Evolutionary conservation across 2,113 vertebrate species (phyloP).

Genomic region (Semnopithecus entellus): DNA sequence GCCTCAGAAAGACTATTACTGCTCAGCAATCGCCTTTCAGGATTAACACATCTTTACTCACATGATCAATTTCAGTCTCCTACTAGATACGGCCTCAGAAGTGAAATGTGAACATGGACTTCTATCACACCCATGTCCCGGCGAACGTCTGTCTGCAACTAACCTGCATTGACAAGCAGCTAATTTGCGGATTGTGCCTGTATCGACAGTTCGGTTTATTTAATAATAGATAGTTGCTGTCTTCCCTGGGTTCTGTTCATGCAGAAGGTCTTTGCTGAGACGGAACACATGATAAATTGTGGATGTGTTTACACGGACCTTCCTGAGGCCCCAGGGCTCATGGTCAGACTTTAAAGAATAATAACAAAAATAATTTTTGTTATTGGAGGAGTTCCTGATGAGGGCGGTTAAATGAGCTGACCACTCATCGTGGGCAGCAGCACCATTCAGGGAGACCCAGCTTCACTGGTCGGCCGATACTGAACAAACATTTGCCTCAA

Average conservation of each 20-base stretch:
- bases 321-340: not conserved
- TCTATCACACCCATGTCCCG: accelerated
- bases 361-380: not conserved
- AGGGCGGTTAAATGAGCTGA: not conserved
- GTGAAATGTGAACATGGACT: not conserved
- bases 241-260: not conserved
- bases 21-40: not conserved
- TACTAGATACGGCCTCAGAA: not conserved
- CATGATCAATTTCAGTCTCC: not conserved
- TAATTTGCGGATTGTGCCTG: not conserved
- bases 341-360: not conserved
- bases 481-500: accelerated
- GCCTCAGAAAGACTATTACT: not conserved
- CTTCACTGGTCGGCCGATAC: accelerated
- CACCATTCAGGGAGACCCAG: accelerated
- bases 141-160: not conserved
- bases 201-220: not conserved
- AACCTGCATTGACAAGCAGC: not conserved
- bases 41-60: not conserved
- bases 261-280: not conserved
- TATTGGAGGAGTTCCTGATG: not conserved
- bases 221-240: not conserved
- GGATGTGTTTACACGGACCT: not conserved
- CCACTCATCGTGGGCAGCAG: accelerated
- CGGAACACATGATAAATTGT: not conserved